Percentiles rank a stretch among this genome's conserved stretches.
phyloP scores from a whole-genome alignment of 2,113 vertebrate species.

The Hirundichthys speculiger region DNA sequence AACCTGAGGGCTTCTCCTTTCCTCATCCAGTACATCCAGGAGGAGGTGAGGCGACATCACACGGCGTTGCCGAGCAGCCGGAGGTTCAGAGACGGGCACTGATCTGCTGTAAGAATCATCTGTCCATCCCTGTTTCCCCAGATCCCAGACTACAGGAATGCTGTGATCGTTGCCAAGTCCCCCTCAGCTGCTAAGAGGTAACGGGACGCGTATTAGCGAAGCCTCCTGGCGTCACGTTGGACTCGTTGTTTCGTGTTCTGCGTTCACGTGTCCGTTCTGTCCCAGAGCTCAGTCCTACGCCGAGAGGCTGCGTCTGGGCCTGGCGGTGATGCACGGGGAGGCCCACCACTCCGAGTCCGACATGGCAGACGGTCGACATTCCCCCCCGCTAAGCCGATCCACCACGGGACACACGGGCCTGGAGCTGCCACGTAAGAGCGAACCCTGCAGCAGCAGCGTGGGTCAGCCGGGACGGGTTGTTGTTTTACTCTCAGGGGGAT shows the following conservation, averaged over 20 bases:
- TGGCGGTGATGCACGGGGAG: constrained; percentile 96
- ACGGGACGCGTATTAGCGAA: constrained; percentile 12
- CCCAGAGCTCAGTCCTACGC: constrained; percentile 95
- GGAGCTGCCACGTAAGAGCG: constrained; percentile 92
- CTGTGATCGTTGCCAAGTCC: constrained; percentile 96
- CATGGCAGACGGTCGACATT: constrained; percentile 92
- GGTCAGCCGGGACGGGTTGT: too few species aligned
- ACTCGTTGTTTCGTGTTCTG: background rate
- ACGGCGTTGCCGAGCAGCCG: fast-evolving
- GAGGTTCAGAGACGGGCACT: too few species aligned
- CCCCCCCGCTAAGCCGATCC: constrained; percentile 89
- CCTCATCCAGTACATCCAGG: constrained; percentile 96
- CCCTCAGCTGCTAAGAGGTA: constrained; percentile 97
- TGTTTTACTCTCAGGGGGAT: too few species aligned
- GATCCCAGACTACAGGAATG: constrained; percentile 98
- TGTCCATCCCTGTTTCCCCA: constrained; percentile 52
- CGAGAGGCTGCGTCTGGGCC: constrained; percentile 90
- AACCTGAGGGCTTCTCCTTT: constrained; percentile 94
- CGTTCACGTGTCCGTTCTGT: constrained; percentile 13
- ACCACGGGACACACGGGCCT: constrained; percentile 88
- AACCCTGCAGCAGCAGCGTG: too few species aligned
- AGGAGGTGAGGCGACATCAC: constrained; percentile 83
- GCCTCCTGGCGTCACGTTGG: background rate
- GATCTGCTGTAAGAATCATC: background rate
- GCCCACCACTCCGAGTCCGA: constrained; percentile 92